Evolutionary conservation across 2,113 vertebrate genomes (phyloP).

Genomic region (Syrrhaptes paradoxus): DNA sequence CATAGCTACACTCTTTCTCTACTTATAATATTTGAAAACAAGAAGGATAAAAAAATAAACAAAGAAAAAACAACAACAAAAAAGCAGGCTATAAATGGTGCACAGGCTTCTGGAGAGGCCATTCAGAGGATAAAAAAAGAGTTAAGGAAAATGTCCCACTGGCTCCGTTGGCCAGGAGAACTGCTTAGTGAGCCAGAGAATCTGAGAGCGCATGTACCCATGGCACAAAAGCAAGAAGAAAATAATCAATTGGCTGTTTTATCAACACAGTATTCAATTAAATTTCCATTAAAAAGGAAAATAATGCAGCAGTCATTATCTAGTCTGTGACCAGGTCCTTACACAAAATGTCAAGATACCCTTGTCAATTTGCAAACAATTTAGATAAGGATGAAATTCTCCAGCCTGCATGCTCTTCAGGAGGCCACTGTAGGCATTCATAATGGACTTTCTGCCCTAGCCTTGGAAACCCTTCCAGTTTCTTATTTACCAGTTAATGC

Average conservation of each 20-base stretch:
- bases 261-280: constrained; percentile 49
- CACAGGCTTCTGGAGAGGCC: neutral
- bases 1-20: neutral
- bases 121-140: neutral
- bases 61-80: neutral
- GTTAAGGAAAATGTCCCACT: neutral
- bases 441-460: neutral
- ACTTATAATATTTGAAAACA: neutral
- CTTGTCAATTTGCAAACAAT: neutral
- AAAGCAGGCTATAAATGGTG: neutral
- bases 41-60: neutral
- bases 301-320: constrained; percentile 37
- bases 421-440: neutral
- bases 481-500: neutral
- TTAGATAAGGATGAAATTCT: constrained; percentile 12
- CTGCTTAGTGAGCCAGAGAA: neutral
- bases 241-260: constrained; percentile 20
- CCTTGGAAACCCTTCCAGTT: neutral
- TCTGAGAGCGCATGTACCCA: neutral
- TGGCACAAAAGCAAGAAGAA: neutral
- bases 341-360: constrained; percentile 31
- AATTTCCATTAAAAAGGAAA: constrained; percentile 58
- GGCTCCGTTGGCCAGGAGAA: neutral
- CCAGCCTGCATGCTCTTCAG: neutral
- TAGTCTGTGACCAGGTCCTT: neutral